Conservation (phyloP, 2,113 vertebrate species). For the Oreocharis arfaki region DNA sequence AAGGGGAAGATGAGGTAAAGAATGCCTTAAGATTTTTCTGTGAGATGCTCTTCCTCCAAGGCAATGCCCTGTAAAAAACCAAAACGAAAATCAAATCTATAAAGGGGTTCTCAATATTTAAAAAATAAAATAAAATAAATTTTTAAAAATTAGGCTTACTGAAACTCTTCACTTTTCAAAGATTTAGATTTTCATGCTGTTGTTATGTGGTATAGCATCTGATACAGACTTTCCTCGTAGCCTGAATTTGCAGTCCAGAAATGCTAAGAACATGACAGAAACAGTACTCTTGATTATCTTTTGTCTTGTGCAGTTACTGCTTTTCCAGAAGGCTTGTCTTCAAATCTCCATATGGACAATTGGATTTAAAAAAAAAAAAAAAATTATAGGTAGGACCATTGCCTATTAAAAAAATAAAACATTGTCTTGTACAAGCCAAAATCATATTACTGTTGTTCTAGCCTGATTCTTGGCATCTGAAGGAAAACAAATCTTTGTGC, state of each 20-base stretch:
- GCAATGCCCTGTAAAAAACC: neutral
- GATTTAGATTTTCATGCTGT: neutral
- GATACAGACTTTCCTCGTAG: neutral
- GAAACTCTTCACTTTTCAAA: neutral
- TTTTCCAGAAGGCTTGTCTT: neutral
- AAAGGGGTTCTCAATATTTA: neutral
- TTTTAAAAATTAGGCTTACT: neutral
- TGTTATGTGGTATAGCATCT: neutral
- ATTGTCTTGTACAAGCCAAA: neutral
- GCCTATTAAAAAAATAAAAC: neutral
- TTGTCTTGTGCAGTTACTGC: neutral
- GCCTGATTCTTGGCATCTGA: neutral
- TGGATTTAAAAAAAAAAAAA: neutral
- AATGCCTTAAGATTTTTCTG: neutral
- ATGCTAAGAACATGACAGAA: neutral
- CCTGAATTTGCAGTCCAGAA: neutral
- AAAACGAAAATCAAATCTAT: neutral
- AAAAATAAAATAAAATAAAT: neutral
- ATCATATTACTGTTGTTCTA: slow-evolving; percentile 9
- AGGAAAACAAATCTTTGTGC: neutral
- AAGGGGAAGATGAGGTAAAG: neutral
- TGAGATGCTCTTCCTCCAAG: neutral
- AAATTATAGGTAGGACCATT: neutral
- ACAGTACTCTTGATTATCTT: neutral
- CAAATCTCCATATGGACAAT: neutral